Evolutionary conservation across 35 echinoderm and acorn worm genomes (phyloP).

Genomic region (Ophioderma brevispina): DNA sequence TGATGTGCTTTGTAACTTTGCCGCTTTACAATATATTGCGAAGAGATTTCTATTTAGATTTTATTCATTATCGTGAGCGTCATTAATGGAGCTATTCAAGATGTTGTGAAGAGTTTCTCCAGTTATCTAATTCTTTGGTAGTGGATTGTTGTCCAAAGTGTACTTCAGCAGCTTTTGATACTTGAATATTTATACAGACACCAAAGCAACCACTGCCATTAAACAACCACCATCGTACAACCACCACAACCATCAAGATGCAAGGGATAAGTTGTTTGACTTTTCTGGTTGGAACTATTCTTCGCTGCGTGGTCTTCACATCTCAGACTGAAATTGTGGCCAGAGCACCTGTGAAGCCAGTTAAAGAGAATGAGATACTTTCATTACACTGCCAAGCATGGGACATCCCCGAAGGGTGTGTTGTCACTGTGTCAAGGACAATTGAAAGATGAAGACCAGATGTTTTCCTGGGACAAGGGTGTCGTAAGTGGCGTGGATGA

Average conservation of each 20-base stretch:
- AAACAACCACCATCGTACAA: background rate
- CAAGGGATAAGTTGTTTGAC: background rate
- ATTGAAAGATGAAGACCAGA: background rate
- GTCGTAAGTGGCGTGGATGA: background rate
- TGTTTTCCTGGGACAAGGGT: background rate
- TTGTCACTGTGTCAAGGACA: background rate
- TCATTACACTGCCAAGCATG: background rate
- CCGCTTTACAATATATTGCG: too few species aligned
- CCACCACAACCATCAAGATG: background rate
- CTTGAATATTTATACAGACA: background rate
- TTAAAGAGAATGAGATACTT: background rate
- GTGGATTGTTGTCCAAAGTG: background rate
- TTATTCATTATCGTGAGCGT: background rate
- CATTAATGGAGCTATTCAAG: background rate
- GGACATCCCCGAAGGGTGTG: conserved; percentile 1
- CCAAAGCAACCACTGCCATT: background rate
- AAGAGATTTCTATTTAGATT: too few species aligned
- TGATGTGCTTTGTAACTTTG: background rate
- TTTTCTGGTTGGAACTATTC: background rate
- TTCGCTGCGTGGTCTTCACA: background rate
- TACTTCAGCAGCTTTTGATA: background rate
- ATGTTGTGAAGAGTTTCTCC: background rate
- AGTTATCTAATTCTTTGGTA: background rate
- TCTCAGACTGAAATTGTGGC: background rate
- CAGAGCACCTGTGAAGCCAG: background rate